Evolutionary conservation across 2,797 vertebrate genomes (phyloP).

Genomic region (Taeniopygia guttata): DNA sequence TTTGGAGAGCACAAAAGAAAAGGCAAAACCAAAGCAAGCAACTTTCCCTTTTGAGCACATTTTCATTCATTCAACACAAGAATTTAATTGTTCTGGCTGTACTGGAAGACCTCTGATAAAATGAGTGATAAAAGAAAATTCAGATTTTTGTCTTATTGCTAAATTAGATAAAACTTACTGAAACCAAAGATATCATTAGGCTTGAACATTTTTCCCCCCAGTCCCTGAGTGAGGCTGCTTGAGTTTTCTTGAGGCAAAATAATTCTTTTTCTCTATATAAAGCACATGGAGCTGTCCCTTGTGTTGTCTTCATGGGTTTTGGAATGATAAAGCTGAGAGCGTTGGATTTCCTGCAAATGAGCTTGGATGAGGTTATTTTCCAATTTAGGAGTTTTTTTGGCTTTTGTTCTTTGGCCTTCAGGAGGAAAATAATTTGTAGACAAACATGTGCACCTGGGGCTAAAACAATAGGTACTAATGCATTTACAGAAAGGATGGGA

Average conservation of each 20-base stretch:
- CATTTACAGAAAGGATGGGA: conserved; percentile 22
- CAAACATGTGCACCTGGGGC: conserved; percentile 64
- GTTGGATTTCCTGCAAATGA: conserved; percentile 43
- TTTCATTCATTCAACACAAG: not conserved
- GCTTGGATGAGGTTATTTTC: conserved; percentile 48
- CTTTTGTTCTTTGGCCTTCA: conserved; percentile 58
- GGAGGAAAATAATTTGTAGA: conserved; percentile 55
- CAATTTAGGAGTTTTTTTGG: conserved; percentile 13
- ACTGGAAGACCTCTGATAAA: not conserved
- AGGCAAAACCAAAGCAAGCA: not conserved
- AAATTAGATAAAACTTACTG: not conserved
- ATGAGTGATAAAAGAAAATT: not conserved
- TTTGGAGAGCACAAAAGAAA: not conserved
- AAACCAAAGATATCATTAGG: not conserved
- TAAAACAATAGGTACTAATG: conserved; percentile 62
- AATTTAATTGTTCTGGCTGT: not conserved
- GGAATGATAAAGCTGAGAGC: conserved; percentile 17
- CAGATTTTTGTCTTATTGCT: not conserved
- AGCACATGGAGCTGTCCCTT: not conserved
- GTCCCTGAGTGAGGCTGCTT: not conserved
- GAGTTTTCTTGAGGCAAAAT: not conserved
- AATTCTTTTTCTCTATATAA: not conserved
- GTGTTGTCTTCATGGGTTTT: not conserved
- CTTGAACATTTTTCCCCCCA: not conserved
- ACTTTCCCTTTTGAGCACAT: not conserved